Conservation (phyloP, 1,140 invertebrate species). For the Drosophila bifasciata region DNA sequence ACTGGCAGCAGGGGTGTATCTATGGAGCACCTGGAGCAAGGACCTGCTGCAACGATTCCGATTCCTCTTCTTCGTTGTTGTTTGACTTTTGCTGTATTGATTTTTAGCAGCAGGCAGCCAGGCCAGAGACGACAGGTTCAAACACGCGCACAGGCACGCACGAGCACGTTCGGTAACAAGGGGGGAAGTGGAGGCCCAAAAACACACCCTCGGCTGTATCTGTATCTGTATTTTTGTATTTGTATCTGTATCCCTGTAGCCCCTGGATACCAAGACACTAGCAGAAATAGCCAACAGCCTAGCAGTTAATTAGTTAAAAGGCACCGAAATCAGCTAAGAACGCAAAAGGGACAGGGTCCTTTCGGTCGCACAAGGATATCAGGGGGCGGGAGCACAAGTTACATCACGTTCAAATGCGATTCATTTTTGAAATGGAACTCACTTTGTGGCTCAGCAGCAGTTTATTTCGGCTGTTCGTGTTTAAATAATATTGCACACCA, state of each 20-base stretch:
- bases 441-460: slow-evolving; percentile 1
- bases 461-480: too few relatives aligned
- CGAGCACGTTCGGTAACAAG: slow-evolving; percentile 9
- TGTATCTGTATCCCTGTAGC: slow-evolving; percentile 64
- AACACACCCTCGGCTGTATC: slow-evolving; percentile 62
- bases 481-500: too few relatives aligned
- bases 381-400: too few relatives aligned
- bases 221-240: slow-evolving; percentile 8
- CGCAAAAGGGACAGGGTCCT: too few relatives aligned
- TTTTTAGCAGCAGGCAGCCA: slow-evolving; percentile 37
- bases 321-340: too few relatives aligned
- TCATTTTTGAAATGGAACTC: slow-evolving; percentile 1
- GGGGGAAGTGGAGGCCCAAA: background rate
- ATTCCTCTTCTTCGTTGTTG: slow-evolving; percentile 16
- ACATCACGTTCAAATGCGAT: too few relatives aligned
- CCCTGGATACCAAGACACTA: slow-evolving; percentile 19
- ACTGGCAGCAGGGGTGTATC: too few relatives aligned
- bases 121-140: slow-evolving; percentile 46
- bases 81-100: slow-evolving; percentile 63
- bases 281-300: slow-evolving; percentile 23
- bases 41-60: too few relatives aligned
- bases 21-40: too few relatives aligned
- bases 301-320: slow-evolving; percentile 29
- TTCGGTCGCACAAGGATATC: too few relatives aligned
- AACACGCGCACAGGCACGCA: slow-evolving; percentile 25